These are phyloP conservation scores for Penaeus chinensis DNA, from an alignment of 1,140 invertebrate species.

Conservation along the genomic window DNA sequence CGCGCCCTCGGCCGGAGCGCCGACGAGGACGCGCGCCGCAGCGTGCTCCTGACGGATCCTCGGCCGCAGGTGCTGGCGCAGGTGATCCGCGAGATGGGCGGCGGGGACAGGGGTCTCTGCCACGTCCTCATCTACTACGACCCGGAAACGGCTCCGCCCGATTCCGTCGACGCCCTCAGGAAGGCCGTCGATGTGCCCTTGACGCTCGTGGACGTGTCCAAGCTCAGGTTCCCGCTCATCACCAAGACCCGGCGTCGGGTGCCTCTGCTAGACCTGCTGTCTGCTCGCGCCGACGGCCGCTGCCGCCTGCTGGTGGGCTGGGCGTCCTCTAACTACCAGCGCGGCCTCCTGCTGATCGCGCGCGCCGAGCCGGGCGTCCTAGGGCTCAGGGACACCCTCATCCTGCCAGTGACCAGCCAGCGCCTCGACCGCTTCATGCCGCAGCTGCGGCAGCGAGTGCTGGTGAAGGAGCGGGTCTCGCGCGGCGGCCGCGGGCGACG, in stretches of 20 bases:
- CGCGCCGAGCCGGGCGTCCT: conserved; percentile 42
- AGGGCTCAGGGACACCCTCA: conserved; percentile 41
- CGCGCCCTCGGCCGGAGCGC: not conserved
- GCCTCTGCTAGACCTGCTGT: conserved; percentile 51
- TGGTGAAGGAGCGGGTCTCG: conserved; percentile 33
- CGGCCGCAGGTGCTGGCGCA: conserved; percentile 35
- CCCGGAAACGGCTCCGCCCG: conserved; percentile 27
- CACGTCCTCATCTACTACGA: conserved; percentile 58
- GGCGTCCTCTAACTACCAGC: conserved; percentile 48
- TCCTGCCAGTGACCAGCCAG: conserved; percentile 45
- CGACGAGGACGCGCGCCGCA: not conserved
- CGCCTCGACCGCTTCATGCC: conserved; percentile 59
- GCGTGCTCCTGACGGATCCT: conserved; percentile 23
- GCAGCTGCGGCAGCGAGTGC: conserved; percentile 39
- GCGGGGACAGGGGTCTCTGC: conserved; percentile 36
- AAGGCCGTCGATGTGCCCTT: conserved; percentile 18
- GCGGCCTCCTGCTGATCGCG: conserved; percentile 54
- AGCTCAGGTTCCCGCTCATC: conserved; percentile 46
- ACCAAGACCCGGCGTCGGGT: conserved; percentile 33
- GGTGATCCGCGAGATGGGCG: conserved; percentile 43
- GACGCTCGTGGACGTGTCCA: conserved; percentile 56
- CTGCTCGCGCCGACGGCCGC: conserved; percentile 30
- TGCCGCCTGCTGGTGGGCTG: conserved; percentile 58
- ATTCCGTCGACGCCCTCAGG: conserved; percentile 18
- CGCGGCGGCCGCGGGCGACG: conserved; percentile 18